Percentiles rank a stretch among this genome's conserved stretches.
Evolutionary conservation across 1,140 invertebrate species (phyloP).

Genomic region (Neodiprion fabricii): DNA sequence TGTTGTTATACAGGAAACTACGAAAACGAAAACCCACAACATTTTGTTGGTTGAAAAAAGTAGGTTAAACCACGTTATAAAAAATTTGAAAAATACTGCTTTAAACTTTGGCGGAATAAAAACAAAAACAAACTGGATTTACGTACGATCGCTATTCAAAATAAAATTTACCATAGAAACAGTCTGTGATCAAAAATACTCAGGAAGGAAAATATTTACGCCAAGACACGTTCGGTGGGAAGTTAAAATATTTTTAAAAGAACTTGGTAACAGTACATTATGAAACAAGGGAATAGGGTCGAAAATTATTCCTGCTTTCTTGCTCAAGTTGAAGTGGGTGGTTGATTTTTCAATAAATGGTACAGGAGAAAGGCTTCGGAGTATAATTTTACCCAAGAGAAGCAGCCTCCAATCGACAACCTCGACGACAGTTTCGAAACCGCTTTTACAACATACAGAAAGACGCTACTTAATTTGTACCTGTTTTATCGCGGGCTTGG

Average conservation of each 20-base stretch:
- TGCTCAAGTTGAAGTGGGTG: slow-evolving; percentile 15
- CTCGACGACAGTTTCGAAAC: slow-evolving; percentile 1
- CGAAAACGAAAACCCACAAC: slow-evolving; percentile 41
- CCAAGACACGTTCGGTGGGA: no score
- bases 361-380: slow-evolving; percentile 15
- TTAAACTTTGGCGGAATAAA: no score
- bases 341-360: slow-evolving; percentile 26
- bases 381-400: background rate
- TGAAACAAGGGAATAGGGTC: no score
- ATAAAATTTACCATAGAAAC: no score
- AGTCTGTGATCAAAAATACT: no score
- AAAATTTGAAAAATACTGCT: slow-evolving; percentile 26
- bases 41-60: slow-evolving; percentile 27
- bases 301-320: slow-evolving; percentile 1
- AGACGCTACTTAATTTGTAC: slow-evolving; percentile 18
- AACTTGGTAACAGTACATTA: no score
- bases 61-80: slow-evolving; percentile 32
- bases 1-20: slow-evolving; percentile 32
- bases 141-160: no score
- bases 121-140: no score
- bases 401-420: background rate
- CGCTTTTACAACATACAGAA: slow-evolving; percentile 15
- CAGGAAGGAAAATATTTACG: no score
- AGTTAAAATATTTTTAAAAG: no score
- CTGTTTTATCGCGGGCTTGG: slow-evolving; percentile 22